A percentile compares a stretch with the other conserved stretches of the same genome.
These are phyloP conservation scores for Myotis planiceps DNA, from an alignment of 2,797 vertebrate species.

Conservation along the genomic window DNA sequence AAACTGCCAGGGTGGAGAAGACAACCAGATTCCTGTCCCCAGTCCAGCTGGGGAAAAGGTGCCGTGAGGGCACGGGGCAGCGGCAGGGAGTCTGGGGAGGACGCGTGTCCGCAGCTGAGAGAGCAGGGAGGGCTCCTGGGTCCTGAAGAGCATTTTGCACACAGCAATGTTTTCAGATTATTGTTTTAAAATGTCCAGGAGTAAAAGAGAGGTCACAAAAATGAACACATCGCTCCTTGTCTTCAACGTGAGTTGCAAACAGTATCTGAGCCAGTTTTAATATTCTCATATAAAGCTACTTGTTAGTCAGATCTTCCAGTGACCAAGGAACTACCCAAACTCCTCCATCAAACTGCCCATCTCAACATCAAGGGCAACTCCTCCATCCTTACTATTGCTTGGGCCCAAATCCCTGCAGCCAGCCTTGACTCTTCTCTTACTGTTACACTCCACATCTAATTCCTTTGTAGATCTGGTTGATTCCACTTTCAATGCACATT, in stretches of 20 bases:
- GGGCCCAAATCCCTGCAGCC: too few relatives aligned
- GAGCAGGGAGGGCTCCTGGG: slow-evolving; percentile 28
- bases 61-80: background rate
- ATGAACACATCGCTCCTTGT: background rate
- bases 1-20: slow-evolving; percentile 74
- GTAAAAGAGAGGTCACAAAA: background rate
- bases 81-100: slow-evolving; percentile 48
- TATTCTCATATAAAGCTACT: background rate
- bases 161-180: background rate
- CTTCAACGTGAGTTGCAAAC: background rate
- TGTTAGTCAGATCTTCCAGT: background rate
- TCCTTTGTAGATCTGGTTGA: background rate
- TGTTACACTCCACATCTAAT: background rate
- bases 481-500: background rate
- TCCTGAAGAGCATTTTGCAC: background rate
- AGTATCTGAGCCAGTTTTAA: background rate
- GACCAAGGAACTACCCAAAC: background rate
- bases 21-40: slow-evolving; percentile 69
- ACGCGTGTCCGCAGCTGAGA: background rate
- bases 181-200: slow-evolving; percentile 35
- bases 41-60: slow-evolving; percentile 69
- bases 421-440: background rate
- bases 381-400: background rate
- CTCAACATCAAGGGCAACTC: background rate
- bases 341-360: background rate